phyloP scores from a whole-genome alignment of 2,797 vertebrate genomes.

The Channa striata region DNA sequence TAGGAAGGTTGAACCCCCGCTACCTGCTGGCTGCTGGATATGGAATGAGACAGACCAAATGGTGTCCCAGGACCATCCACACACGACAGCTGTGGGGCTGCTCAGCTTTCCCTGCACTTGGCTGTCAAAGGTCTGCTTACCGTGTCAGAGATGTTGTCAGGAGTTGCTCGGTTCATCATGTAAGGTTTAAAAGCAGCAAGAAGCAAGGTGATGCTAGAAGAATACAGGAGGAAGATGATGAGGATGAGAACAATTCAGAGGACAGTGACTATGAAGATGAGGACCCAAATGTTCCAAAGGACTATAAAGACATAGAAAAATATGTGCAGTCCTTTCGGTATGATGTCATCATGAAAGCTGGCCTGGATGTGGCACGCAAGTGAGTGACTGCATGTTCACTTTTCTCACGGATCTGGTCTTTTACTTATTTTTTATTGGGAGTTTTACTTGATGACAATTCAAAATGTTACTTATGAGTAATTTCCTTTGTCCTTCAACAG shows the following conservation, averaged over 20 bases:
- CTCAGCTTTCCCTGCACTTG: constrained; percentile 30
- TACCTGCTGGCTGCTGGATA: constrained; percentile 74
- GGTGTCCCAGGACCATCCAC: constrained; percentile 80
- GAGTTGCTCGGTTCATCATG: constrained; percentile 71
- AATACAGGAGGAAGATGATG: constrained; percentile 80
- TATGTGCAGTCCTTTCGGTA: constrained; percentile 90
- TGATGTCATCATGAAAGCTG: constrained; percentile 91
- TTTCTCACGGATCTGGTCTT: not conserved
- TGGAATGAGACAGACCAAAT: constrained; percentile 58
- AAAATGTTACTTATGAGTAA: not conserved
- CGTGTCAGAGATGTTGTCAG: constrained; percentile 57
- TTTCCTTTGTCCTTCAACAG: constrained; percentile 74
- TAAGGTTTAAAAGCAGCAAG: constrained; percentile 90
- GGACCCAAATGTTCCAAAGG: constrained; percentile 82
- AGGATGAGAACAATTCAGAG: constrained; percentile 55
- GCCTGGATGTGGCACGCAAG: constrained; percentile 92
- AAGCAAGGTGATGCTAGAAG: constrained; percentile 80
- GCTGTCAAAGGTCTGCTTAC: constrained; percentile 52
- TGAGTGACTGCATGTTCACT: constrained; percentile 80
- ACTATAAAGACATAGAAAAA: constrained; percentile 94
- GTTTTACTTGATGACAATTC: not conserved
- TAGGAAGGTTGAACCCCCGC: constrained; percentile 73
- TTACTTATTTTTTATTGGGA: not conserved
- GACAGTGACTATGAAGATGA: constrained; percentile 67
- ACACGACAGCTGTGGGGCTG: constrained; percentile 81